These are phyloP conservation scores for Taenaris catops DNA, from an alignment of 2,888 invertebrate species.

Conservation along the genomic window DNA sequence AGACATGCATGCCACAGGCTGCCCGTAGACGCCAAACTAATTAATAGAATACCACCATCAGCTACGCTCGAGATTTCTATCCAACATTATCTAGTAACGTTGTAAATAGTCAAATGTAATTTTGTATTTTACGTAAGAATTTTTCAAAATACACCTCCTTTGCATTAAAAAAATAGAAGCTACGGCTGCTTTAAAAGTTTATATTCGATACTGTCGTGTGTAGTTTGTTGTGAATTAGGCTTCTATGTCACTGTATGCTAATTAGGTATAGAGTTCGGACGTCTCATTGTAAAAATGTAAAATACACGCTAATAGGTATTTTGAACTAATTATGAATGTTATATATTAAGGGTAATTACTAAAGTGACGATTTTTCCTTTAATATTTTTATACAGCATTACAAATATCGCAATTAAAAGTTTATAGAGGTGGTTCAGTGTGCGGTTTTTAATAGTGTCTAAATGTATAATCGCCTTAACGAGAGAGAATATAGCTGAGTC, in stretches of 20 bases:
- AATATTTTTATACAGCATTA: conserved; percentile 80
- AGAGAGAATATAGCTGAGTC: conserved; percentile 76
- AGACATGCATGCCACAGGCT: conserved; percentile 62
- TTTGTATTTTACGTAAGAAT: conserved; percentile 72
- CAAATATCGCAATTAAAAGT: conserved; percentile 76
- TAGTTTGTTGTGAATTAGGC: conserved; percentile 75
- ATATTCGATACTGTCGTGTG: conserved; percentile 69
- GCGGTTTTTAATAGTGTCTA: conserved; percentile 74
- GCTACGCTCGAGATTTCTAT: conserved; percentile 24
- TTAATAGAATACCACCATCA: conserved; percentile 45
- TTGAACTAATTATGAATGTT: conserved; percentile 68
- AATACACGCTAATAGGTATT: conserved; percentile 67
- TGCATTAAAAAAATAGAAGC: conserved; percentile 67
- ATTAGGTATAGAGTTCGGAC: conserved; percentile 61
- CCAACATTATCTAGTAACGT: conserved; percentile 54
- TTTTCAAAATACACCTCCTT: conserved; percentile 73
- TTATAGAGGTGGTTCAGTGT: conserved; percentile 77
- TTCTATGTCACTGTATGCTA: conserved; percentile 72
- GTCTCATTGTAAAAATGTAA: conserved; percentile 78
- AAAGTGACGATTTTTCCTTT: conserved; percentile 76
- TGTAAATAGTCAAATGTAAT: conserved; percentile 75
- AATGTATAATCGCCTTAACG: conserved; percentile 76
- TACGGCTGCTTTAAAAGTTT: conserved; percentile 63
- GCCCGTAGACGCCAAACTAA: conserved; percentile 57
- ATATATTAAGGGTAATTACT: conserved; percentile 61